phyloP scores from a whole-genome alignment of 2,113 vertebrate species.

The Picathartes gymnocephalus region DNA sequence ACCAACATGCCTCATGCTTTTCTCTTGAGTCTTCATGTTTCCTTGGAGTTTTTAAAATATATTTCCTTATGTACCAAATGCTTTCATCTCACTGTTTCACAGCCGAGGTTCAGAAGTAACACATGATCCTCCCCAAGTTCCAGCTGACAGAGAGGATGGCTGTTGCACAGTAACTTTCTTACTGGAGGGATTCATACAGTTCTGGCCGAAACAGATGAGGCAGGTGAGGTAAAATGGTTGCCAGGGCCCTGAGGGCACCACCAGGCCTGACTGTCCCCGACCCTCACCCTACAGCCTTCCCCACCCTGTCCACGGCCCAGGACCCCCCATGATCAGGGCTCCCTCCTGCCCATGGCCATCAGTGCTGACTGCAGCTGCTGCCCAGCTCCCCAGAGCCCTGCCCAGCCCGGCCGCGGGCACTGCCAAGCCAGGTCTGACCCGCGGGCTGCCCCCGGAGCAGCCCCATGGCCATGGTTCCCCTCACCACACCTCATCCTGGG shows the following conservation, averaged over 20 bases:
- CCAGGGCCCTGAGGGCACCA: background rate
- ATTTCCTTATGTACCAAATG: background rate
- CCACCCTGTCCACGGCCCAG: background rate
- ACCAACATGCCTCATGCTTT: background rate
- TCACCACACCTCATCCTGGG: background rate
- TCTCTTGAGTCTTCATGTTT: background rate
- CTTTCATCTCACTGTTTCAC: background rate
- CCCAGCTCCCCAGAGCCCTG: background rate
- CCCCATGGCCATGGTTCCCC: background rate
- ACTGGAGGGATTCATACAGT: background rate
- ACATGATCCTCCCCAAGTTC: background rate
- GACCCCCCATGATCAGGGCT: background rate
- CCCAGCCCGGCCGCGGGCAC: rapidly evolving
- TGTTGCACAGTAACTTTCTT: background rate
- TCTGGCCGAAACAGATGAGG: background rate
- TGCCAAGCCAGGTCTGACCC: background rate
- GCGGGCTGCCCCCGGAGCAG: rapidly evolving
- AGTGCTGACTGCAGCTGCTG: background rate
- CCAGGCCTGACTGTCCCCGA: background rate
- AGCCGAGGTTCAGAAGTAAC: background rate
- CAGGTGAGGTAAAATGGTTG: background rate
- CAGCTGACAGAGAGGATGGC: background rate
- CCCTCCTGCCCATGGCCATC: rapidly evolving
- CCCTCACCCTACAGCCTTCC: too few species aligned
- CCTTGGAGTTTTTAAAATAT: background rate